Percentiles rank a stretch among this genome's conserved stretches.
Evolutionary conservation across 2,888 invertebrate genomes (phyloP).

Genomic region (Chaitophorus viminalis): DNA sequence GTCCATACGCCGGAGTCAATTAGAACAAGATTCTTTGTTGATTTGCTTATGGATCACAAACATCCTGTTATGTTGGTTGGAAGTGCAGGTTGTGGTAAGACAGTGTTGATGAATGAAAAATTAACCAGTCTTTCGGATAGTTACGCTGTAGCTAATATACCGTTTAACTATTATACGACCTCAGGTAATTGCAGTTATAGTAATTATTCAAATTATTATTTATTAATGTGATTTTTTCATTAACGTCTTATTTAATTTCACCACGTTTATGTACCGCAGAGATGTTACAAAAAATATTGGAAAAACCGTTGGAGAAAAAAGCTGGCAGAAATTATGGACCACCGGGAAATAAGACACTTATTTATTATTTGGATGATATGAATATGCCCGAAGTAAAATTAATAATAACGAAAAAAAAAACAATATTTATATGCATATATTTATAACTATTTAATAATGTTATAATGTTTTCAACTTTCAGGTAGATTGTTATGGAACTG

Average conservation of each 20-base stretch:
- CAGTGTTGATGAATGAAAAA: conserved; percentile 76
- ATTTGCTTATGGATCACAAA: conserved; percentile 85
- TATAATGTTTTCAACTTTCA: conserved; percentile 64
- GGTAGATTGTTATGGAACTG: conserved; percentile 88
- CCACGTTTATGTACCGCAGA: conserved; percentile 67
- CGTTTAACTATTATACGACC: conserved; percentile 96
- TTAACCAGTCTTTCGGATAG: conserved; percentile 79
- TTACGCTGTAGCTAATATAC: conserved; percentile 89
- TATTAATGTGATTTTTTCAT: not conserved
- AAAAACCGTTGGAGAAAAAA: conserved; percentile 95
- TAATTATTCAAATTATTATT: not conserved
- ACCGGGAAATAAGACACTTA: conserved; percentile 90
- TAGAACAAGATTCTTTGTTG: conserved; percentile 86
- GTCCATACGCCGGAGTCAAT: conserved; percentile 95
- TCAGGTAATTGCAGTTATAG: conserved; percentile 70
- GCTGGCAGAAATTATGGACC: conserved; percentile 95
- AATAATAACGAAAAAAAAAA: too few relatives aligned
- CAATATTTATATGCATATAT: too few relatives aligned
- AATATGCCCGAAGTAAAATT: conserved; percentile 89
- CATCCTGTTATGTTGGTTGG: conserved; percentile 96
- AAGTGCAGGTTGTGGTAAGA: conserved; percentile 93
- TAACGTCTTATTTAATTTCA: not conserved
- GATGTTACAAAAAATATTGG: conserved; percentile 91
- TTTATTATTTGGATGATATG: conserved; percentile 97
- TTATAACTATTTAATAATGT: too few relatives aligned